Evolutionary conservation across 1,140 invertebrate genomes (phyloP), one percentile per base, ranked within the genome.

Genomic region (Phymastichus coffea): DNA sequence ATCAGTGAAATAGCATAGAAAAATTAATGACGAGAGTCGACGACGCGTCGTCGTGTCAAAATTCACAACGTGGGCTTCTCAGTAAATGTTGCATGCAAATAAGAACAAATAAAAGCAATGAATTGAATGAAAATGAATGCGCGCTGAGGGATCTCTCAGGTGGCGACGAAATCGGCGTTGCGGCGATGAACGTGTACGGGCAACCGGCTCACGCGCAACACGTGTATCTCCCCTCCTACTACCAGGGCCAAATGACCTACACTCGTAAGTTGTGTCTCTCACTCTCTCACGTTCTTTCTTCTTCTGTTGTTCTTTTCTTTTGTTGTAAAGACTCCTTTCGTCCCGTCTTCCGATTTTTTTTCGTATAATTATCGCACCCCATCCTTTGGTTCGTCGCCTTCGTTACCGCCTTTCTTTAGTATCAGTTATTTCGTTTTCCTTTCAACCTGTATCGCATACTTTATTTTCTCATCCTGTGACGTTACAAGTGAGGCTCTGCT

Each of bases 191-290:
- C 79, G 82, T 82, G 76, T 86, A 85, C 74, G 85, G 85, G 72
- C 82, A 85, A 78, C 87, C 88, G 65, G 80, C 88, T 74, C 85
- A 88, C 80, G 87, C 87, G 70, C 87, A 88, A 81, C 87, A 89
- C 78, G 85, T 90, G 74, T 89, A 90, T 79, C 84, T 90, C 76
- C 88, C 88, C 74, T 80, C 78, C 74, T 89, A 87, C 84, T 89
- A 85, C 82, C 87, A 90, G 77, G 88, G 87, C 73, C 85, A 86
- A 80, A 88, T 87, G 83, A 85, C 84, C 76, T 87, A 87, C 71
- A 87, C 85, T 80, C 82, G 88, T 90, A 89, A 90, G 88, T 90
- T 79, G 69, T 74, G 69, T 75, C 68, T 72, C 66, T 67, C 67
- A 65, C 56, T 69, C 49, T 68, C 57, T 66, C 65, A 64, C 33